These are phyloP conservation scores for Aphelocoma californica DNA, from an alignment of 2,797 vertebrate genomes.

Conservation along the genomic window DNA sequence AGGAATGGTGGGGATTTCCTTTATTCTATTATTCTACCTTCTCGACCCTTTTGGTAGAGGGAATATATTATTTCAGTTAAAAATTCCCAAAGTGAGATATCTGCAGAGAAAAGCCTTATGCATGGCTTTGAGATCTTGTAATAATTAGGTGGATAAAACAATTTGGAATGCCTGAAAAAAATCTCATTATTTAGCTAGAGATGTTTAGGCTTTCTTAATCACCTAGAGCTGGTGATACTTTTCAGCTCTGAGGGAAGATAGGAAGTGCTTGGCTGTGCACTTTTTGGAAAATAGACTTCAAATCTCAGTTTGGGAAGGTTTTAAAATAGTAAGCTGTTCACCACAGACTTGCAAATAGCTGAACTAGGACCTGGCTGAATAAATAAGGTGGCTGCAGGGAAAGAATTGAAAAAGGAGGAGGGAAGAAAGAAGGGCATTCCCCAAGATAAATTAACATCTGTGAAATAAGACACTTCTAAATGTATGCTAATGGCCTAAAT, in stretches of 20 bases:
- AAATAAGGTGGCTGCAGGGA: conserved; percentile 36
- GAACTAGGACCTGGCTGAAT: not conserved
- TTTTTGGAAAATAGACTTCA: not conserved
- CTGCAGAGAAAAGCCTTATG: not conserved
- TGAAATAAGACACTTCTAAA: conserved; percentile 40
- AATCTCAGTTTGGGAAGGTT: not conserved
- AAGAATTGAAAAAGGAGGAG: conserved; percentile 8
- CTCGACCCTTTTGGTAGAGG: not conserved
- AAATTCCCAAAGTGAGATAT: not conserved
- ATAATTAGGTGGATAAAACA: not conserved
- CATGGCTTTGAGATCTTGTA: not conserved
- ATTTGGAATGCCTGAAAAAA: not conserved
- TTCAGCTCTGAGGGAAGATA: not conserved
- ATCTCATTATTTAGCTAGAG: not conserved
- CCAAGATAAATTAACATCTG: conserved; percentile 57
- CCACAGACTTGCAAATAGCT: not conserved
- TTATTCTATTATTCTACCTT: not conserved
- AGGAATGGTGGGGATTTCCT: not conserved
- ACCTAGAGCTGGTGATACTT: not conserved
- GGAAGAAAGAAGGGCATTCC: conserved; percentile 35
- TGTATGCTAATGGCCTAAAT: conserved; percentile 42
- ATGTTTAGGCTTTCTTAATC: not conserved
- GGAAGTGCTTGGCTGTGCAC: not conserved
- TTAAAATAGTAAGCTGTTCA: not conserved
- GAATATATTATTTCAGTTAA: not conserved